Conservation (phyloP, 35 echinoderm and acorn worm genomes). For the Patiria miniata region DNA sequence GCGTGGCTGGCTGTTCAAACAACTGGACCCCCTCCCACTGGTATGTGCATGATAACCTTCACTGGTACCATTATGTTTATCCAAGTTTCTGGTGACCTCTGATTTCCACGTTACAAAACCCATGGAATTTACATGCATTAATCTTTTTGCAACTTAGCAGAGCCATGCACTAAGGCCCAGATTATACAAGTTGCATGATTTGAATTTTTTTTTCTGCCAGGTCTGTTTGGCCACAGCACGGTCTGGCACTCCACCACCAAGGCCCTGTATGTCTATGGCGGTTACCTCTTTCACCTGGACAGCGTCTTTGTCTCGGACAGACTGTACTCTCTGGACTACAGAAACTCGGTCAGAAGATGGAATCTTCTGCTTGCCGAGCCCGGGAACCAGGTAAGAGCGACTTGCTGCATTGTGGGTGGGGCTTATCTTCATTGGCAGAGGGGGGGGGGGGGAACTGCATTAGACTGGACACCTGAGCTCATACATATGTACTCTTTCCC, state of each 20-base stretch:
- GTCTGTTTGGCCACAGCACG: conserved; percentile 85
- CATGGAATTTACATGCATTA: too few relatives aligned
- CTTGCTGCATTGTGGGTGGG: too few relatives aligned
- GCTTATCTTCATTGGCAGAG: too few relatives aligned
- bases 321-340: conserved; percentile 65
- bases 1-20: not conserved
- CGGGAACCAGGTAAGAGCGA: conserved; percentile 52
- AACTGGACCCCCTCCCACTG: conserved; percentile 79
- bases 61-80: too few relatives aligned
- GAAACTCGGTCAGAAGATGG: conserved; percentile 38
- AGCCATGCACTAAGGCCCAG: too few relatives aligned
- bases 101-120: too few relatives aligned
- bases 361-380: conserved; percentile 68
- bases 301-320: conserved; percentile 57
- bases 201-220: conserved; percentile 43
- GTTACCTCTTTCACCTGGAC: conserved; percentile 76
- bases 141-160: too few relatives aligned
- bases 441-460: too few relatives aligned
- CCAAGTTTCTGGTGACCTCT: too few relatives aligned
- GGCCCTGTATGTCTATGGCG: conserved; percentile 84
- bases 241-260: conserved; percentile 65
- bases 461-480: too few relatives aligned
- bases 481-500: too few relatives aligned
- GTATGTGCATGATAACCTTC: conserved; percentile 54
- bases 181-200: not conserved